Evolutionary conservation across 1,140 invertebrate species (phyloP).

Genomic region (Himalopsyche phryganea): DNA sequence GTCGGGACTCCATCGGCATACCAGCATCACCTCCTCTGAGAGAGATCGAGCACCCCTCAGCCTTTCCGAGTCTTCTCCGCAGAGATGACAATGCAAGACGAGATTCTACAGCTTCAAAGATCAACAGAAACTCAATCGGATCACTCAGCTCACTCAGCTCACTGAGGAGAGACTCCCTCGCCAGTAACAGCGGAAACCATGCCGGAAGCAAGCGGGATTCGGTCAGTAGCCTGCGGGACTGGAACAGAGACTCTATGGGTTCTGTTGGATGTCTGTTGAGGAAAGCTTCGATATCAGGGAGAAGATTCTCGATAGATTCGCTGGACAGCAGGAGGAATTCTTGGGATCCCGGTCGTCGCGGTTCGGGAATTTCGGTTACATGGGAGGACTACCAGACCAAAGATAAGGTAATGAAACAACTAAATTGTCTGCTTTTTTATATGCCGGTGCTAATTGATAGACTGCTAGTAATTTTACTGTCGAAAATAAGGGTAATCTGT

Average conservation of each 20-base stretch:
- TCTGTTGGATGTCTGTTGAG: conserved; percentile 46
- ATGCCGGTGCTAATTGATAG: too few species aligned
- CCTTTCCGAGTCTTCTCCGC: conserved; percentile 62
- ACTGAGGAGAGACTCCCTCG: conserved; percentile 38
- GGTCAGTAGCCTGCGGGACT: conserved; percentile 43
- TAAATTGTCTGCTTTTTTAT: too few species aligned
- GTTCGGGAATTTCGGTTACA: conserved; percentile 52
- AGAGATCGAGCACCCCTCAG: conserved; percentile 63
- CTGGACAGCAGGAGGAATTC: conserved; percentile 65
- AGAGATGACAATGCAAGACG: conserved; percentile 53
- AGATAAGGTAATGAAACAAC: too few species aligned
- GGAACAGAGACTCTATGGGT: conserved; percentile 50
- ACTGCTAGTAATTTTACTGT: too few species aligned
- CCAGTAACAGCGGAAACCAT: conserved; percentile 39
- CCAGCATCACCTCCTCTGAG: conserved; percentile 53
- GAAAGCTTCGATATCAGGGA: conserved; percentile 51
- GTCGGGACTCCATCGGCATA: conserved; percentile 57
- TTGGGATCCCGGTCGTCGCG: conserved; percentile 63
- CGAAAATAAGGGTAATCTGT: too few species aligned
- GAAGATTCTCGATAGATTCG: conserved; percentile 68
- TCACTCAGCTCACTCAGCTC: conserved; percentile 41
- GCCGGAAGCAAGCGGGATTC: conserved; percentile 35
- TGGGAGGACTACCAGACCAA: conserved; percentile 49
- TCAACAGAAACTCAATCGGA: conserved; percentile 48
- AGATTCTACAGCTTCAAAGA: conserved; percentile 45